Conservation (phyloP, 37 sponge, comb jelly and placozoan species). For the Agelas oroides region DNA sequence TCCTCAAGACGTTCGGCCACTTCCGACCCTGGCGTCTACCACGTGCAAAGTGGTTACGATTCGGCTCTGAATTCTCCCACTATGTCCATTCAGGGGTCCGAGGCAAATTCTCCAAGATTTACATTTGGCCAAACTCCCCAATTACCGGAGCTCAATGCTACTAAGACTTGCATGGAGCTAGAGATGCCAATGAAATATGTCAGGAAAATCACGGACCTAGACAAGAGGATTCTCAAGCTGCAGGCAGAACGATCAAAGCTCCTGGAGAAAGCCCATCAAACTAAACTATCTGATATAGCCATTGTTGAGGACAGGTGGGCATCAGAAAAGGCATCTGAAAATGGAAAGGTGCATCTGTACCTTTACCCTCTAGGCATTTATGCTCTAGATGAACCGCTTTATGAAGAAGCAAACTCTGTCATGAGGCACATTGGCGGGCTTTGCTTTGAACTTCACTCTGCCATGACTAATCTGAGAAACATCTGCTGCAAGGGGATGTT, state of each 20-base stretch:
- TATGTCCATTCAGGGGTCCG: neutral
- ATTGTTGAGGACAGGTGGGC: neutral
- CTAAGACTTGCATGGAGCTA: slow-evolving; percentile 26
- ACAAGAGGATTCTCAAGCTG: slow-evolving; percentile 66
- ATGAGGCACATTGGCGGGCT: slow-evolving; percentile 48
- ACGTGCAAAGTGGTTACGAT: neutral
- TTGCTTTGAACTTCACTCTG: slow-evolving; percentile 14
- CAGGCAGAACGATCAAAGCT: slow-evolving; percentile 65
- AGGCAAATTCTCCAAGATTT: slow-evolving; percentile 5
- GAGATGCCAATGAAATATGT: slow-evolving; percentile 36
- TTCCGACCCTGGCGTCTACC: slow-evolving; percentile 14
- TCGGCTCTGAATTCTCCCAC: slow-evolving; percentile 17
- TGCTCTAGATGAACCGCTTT: slow-evolving; percentile 43
- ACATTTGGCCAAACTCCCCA: neutral
- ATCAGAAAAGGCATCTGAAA: slow-evolving; percentile 10
- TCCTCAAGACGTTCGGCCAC: neutral
- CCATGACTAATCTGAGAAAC: slow-evolving; percentile 26
- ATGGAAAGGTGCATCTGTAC: slow-evolving; percentile 36
- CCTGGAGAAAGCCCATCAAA: slow-evolving; percentile 27
- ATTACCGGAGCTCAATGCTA: neutral
- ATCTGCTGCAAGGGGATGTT: slow-evolving; percentile 45
- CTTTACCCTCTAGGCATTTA: slow-evolving; percentile 39
- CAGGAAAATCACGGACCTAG: slow-evolving; percentile 44
- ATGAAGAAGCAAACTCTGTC: slow-evolving; percentile 57
- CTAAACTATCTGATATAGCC: neutral